A percentile compares a stretch with the other conserved stretches of the same genome.
phyloP scores from a whole-genome alignment of 2,888 invertebrate genomes.

The Aricia artaxerxes region DNA sequence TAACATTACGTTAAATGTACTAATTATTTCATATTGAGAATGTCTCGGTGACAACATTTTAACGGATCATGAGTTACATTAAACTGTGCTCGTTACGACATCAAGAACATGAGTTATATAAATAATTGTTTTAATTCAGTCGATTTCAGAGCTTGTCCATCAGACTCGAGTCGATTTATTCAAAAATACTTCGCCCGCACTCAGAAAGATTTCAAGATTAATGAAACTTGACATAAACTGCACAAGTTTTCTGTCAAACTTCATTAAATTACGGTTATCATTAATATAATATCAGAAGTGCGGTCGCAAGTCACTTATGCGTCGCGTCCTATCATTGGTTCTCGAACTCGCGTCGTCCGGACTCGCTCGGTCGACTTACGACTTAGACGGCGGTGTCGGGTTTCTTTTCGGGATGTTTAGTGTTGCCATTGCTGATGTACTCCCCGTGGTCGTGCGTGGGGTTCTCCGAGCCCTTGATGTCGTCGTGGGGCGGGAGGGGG shows the following conservation, averaged over 20 bases:
- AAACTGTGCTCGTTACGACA: constrained; percentile 23
- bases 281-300: no score
- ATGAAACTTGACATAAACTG: no score
- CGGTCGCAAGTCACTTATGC: background rate
- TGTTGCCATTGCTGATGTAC: constrained; percentile 81
- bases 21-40: background rate
- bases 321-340: background rate
- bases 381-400: constrained; percentile 76
- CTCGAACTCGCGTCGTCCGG: background rate
- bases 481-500: constrained; percentile 80
- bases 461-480: constrained; percentile 80
- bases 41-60: background rate
- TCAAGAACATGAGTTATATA: constrained; percentile 3
- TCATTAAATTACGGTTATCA: no score
- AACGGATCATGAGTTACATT: constrained; percentile 24
- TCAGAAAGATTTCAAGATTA: background rate
- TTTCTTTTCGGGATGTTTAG: constrained; percentile 74
- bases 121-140: constrained; percentile 13
- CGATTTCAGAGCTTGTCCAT: background rate
- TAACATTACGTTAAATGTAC: constrained; percentile 6
- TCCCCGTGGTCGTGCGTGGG: constrained; percentile 82
- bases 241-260: no score
- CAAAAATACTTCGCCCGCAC: background rate
- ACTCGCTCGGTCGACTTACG: constrained; percentile 36
- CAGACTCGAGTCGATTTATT: background rate